Percentiles rank a stretch among this genome's conserved stretches.
Conservation (phyloP, 2,797 vertebrate genomes). For the Masticophis lateralis region DNA sequence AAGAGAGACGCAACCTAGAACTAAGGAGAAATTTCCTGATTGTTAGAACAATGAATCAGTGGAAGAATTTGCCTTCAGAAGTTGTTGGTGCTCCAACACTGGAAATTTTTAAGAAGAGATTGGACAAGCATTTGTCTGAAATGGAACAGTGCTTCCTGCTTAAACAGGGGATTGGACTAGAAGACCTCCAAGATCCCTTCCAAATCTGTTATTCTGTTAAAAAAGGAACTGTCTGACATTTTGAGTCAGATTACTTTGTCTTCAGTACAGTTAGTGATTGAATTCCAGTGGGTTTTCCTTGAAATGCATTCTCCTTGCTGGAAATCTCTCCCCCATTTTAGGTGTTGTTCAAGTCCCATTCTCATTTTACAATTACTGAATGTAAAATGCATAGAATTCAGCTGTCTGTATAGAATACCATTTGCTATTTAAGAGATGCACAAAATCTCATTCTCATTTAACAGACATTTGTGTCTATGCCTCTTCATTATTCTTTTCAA, state of each 20-base stretch:
- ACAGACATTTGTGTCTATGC: not conserved
- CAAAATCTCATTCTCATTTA: not conserved
- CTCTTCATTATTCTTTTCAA: not conserved
- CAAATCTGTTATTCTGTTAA: not conserved
- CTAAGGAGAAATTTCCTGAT: not conserved
- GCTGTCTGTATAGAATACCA: not conserved
- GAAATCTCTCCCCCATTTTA: not conserved
- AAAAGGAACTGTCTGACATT: not conserved
- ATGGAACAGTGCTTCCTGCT: not conserved
- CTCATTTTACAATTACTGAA: not conserved
- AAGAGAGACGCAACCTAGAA: not conserved
- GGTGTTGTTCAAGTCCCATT: not conserved
- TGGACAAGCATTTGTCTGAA: not conserved
- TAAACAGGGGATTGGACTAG: not conserved
- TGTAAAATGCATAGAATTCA: not conserved
- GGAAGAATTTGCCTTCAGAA: not conserved
- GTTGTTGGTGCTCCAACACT: not conserved
- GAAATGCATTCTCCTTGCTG: not conserved
- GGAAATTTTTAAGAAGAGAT: not conserved
- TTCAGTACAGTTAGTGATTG: not conserved
- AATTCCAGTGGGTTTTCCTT: not conserved
- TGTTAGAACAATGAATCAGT: not conserved
- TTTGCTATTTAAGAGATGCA: not conserved
- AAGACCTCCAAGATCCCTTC: not conserved
- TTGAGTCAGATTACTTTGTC: not conserved